A percentile compares a stretch with the other conserved stretches of the same genome.
Evolutionary conservation across 2,113 vertebrate genomes (phyloP).

Genomic region (Ciconia stormi): DNA sequence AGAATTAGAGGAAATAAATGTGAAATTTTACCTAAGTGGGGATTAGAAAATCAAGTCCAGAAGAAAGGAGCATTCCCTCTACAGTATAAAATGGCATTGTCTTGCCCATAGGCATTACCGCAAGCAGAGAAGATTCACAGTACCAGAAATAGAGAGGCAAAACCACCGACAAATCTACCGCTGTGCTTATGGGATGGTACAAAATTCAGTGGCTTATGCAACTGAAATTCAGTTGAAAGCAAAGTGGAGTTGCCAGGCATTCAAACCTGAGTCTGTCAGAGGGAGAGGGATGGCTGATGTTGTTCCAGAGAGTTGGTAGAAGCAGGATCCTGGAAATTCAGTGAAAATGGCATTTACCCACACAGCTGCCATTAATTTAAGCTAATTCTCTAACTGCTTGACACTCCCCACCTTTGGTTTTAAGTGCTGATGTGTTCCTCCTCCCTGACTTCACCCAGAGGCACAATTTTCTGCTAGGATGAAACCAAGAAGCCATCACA

Average conservation of each 20-base stretch:
- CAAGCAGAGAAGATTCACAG: background rate
- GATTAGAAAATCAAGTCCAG: background rate
- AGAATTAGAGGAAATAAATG: background rate
- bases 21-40: background rate
- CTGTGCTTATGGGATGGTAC: background rate
- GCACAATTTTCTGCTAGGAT: background rate
- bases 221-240: background rate
- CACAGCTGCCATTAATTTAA: background rate
- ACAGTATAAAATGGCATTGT: background rate
- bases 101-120: background rate
- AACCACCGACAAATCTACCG: background rate
- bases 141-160: background rate
- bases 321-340: background rate
- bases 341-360: background rate
- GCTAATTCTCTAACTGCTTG: background rate
- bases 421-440: background rate
- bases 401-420: background rate
- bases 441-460: background rate
- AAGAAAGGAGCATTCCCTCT: background rate
- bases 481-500: background rate
- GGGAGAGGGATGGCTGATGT: background rate
- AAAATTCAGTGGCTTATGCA: background rate
- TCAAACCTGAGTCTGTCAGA: fast-evolving
- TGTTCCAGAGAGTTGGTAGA: background rate
- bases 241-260: background rate